Evolutionary conservation across 1,140 invertebrate genomes (phyloP).

Genomic region (Drosophila rufa): DNA sequence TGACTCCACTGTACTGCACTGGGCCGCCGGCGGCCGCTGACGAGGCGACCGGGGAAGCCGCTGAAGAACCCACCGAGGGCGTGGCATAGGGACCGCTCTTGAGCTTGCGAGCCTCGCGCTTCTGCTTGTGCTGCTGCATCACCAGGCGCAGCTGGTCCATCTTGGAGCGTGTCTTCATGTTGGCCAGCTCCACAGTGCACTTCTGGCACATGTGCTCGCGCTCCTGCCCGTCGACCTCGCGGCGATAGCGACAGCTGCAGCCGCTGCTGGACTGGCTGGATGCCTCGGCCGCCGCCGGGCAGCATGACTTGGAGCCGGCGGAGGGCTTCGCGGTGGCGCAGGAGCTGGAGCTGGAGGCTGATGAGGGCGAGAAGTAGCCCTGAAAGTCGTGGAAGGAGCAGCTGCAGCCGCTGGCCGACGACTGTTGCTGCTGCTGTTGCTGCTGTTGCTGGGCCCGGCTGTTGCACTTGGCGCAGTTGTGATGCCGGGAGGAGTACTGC

Average conservation of each 20-base stretch:
- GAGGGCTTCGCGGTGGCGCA: constrained; percentile 12
- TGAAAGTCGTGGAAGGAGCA: constrained; percentile 78
- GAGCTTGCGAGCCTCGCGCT: constrained; percentile 91
- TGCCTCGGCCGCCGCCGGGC: constrained; percentile 10
- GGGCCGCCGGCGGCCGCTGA: neutral
- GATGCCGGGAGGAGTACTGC: constrained; percentile 67
- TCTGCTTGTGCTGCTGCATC: constrained; percentile 94
- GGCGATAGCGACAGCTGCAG: constrained; percentile 77
- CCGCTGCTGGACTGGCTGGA: constrained; percentile 29
- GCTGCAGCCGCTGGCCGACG: constrained; percentile 24
- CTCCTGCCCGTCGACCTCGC: constrained; percentile 26
- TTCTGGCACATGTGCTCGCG: constrained; percentile 76
- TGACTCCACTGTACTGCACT: constrained; percentile 58
- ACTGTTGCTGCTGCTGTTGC: constrained; percentile 27
- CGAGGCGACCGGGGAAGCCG: neutral
- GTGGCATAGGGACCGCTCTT: constrained; percentile 90
- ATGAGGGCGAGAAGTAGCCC: constrained; percentile 45
- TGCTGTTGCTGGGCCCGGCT: constrained; percentile 63
- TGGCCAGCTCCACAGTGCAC: constrained; percentile 88
- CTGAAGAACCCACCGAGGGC: constrained; percentile 73
- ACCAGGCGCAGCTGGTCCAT: constrained; percentile 93
- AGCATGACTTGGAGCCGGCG: constrained; percentile 26
- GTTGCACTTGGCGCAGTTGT: constrained; percentile 74
- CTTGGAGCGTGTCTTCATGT: constrained; percentile 93
- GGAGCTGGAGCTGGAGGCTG: constrained; percentile 13